These are phyloP conservation scores for Hypolimnas misippus DNA, from an alignment of 2,888 invertebrate genomes.

Conservation along the genomic window DNA sequence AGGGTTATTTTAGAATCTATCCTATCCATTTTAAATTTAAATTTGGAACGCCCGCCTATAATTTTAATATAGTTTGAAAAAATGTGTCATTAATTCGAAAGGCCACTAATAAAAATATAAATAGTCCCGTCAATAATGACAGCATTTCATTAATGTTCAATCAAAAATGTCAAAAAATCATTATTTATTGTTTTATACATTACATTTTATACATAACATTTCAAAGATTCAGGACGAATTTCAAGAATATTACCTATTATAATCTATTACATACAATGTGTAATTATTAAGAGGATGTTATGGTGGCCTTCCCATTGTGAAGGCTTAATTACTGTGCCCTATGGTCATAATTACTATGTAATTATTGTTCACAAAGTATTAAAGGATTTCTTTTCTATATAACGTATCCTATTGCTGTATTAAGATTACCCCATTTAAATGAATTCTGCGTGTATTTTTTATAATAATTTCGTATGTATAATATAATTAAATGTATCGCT, in stretches of 20 bases:
- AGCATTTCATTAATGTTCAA: neutral
- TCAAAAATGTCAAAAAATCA: neutral
- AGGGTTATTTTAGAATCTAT: too few relatives aligned
- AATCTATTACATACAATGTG: neutral
- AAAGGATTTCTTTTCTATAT: neutral
- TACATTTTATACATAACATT: neutral
- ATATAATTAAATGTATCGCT: too few relatives aligned
- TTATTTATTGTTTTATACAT: neutral
- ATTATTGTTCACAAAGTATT: neutral
- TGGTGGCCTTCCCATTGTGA: constrained; percentile 10
- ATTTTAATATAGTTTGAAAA: too few relatives aligned
- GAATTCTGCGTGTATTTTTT: too few relatives aligned
- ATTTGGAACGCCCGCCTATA: too few relatives aligned
- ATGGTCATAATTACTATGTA: neutral
- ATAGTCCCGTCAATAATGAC: neutral
- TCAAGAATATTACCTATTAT: neutral
- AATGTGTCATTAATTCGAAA: neutral
- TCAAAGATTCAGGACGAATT: neutral
- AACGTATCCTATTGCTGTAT: too few relatives aligned
- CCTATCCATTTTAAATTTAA: too few relatives aligned
- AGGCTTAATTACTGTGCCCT: neutral
- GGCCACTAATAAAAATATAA: constrained; percentile 2
- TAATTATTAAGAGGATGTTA: neutral
- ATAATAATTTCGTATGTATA: too few relatives aligned
- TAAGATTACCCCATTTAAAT: too few relatives aligned